A percentile compares a stretch with the other conserved stretches of the same genome.
phyloP scores from a whole-genome alignment of 1,140 invertebrate genomes.

The Trachymyrmex septentrionalis region DNA sequence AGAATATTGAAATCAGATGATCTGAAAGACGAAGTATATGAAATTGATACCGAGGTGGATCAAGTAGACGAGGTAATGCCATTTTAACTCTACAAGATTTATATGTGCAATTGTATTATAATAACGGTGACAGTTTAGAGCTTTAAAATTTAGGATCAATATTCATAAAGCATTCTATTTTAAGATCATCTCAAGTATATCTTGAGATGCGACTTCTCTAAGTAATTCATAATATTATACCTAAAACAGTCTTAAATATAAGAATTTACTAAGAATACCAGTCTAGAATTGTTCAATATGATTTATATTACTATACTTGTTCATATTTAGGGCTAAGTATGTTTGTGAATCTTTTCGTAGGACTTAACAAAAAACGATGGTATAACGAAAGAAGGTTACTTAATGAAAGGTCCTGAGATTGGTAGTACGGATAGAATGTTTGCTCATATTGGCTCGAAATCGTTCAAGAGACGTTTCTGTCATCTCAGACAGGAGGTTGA shows the following conservation, averaged over 20 bases:
- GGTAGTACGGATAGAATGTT: constrained; percentile 93
- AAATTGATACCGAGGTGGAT: constrained; percentile 95
- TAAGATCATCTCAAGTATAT: too few relatives aligned
- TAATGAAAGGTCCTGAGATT: constrained; percentile 96
- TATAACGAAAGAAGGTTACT: constrained; percentile 95
- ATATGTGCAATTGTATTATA: background rate
- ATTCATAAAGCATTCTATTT: too few relatives aligned
- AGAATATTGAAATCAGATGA: constrained; percentile 89
- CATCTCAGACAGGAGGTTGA: constrained; percentile 95
- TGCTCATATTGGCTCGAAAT: constrained; percentile 94
- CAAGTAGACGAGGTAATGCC: constrained; percentile 91
- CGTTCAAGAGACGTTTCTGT: constrained; percentile 96
- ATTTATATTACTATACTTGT: background rate
- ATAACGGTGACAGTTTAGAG: background rate
- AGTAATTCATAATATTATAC: too few relatives aligned
- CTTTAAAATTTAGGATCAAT: background rate
- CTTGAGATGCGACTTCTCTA: too few relatives aligned
- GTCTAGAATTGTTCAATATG: background rate
- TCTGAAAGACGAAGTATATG: constrained; percentile 94
- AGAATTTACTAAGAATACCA: too few relatives aligned
- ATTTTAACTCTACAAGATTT: constrained; percentile 20
- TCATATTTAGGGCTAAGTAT: constrained; percentile 24
- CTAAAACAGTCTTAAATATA: too few relatives aligned
- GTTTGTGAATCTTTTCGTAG: constrained; percentile 73
- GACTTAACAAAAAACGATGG: constrained; percentile 89